Percentiles rank a stretch among this genome's conserved stretches.
These are phyloP conservation scores for Pseudochirops cupreus DNA, from an alignment of 2,797 vertebrate genomes.

Conservation along the genomic window DNA sequence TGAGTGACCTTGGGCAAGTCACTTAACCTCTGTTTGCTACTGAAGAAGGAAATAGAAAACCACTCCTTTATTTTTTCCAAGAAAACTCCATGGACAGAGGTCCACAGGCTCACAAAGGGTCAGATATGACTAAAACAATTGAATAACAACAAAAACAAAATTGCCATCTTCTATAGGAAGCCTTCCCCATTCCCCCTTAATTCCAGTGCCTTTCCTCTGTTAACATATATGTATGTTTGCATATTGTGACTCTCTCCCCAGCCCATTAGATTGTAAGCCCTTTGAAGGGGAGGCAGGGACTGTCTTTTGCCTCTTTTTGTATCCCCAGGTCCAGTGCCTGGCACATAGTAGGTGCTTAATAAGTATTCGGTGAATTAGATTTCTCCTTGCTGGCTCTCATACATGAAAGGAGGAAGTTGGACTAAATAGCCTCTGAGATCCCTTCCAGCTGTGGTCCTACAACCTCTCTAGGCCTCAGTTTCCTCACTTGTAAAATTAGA, in stretches of 20 bases:
- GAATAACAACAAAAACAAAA: not conserved
- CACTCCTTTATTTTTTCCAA: not conserved
- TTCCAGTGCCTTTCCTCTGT: not conserved
- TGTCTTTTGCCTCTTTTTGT: not conserved
- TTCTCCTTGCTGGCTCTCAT: not conserved
- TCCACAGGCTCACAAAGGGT: not conserved
- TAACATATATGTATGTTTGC: not conserved
- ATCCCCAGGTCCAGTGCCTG: no score
- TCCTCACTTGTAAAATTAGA: not conserved
- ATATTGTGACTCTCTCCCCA: not conserved
- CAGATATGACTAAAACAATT: not conserved
- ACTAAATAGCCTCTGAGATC: not conserved
- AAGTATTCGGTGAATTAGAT: not conserved
- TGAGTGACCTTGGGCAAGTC: not conserved
- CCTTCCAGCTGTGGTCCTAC: not conserved
- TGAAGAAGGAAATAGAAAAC: not conserved
- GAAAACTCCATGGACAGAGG: not conserved
- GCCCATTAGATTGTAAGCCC: not conserved
- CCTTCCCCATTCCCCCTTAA: not conserved
- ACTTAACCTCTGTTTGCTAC: not conserved
- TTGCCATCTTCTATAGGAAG: not conserved
- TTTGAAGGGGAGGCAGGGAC: not conserved
- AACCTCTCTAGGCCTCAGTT: not conserved
- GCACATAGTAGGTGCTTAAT: not conserved
- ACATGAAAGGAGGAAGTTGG: not conserved